These are phyloP conservation scores for Minunthozetes semirufus DNA, from an alignment of 2,888 invertebrate genomes.

Conservation along the genomic window DNA sequence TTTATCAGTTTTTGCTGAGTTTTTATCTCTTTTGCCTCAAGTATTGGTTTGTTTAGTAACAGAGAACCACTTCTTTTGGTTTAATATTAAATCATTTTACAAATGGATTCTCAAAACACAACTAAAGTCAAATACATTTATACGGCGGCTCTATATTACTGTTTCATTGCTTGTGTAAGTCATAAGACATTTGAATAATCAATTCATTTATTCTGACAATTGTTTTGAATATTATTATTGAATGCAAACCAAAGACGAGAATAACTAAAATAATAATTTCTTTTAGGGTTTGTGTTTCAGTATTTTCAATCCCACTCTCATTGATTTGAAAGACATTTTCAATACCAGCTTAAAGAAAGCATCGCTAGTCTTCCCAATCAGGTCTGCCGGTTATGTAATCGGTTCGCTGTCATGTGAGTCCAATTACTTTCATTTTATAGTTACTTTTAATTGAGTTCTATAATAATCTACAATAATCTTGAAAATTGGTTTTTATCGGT, in stretches of 20 bases:
- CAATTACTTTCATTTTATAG: background rate
- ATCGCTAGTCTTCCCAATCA: constrained; percentile 27
- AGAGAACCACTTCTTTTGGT: too few relatives aligned
- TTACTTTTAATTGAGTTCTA: background rate
- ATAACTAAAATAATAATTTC: background rate
- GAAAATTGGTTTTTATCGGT: too few relatives aligned
- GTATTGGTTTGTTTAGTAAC: too few relatives aligned
- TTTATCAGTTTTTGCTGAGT: too few relatives aligned
- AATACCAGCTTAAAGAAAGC: constrained; percentile 4
- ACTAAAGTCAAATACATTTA: constrained; percentile 14
- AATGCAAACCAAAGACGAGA: background rate
- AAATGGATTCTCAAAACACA: background rate
- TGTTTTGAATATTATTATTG: background rate
- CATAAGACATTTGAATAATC: too few relatives aligned
- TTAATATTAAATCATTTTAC: background rate
- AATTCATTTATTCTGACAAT: background rate
- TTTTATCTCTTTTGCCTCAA: too few relatives aligned
- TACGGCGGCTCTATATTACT: constrained; percentile 23
- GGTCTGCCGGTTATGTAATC: constrained; percentile 26
- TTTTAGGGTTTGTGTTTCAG: constrained; percentile 33
- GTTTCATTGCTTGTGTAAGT: constrained; percentile 32
- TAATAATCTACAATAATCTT: too few relatives aligned
- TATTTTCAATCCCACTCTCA: constrained; percentile 35
- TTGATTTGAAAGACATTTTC: constrained; percentile 26
- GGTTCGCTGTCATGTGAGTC: constrained; percentile 33